phyloP scores from a whole-genome alignment of 1,140 invertebrate genomes.

The Propsilocerus akamusi region DNA sequence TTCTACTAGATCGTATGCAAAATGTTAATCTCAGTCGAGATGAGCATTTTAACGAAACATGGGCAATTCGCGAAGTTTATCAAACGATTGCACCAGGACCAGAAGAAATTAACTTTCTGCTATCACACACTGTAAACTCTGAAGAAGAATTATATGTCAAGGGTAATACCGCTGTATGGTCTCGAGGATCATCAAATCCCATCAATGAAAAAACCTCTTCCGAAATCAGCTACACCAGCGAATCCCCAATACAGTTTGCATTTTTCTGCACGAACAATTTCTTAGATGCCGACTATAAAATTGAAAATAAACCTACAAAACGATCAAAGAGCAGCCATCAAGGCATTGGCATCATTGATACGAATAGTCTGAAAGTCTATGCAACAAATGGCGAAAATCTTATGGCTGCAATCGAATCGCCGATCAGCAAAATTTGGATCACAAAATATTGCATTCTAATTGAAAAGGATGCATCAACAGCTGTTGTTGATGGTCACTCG shows the following conservation, averaged over 20 bases:
- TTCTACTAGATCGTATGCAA: slow-evolving; percentile 46
- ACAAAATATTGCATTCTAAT: slow-evolving; percentile 60
- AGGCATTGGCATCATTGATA: slow-evolving; percentile 56
- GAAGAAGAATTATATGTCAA: slow-evolving; percentile 85
- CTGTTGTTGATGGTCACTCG: slow-evolving; percentile 15
- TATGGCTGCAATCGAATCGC: slow-evolving; percentile 63
- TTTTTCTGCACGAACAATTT: slow-evolving; percentile 37
- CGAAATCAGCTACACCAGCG: slow-evolving; percentile 52
- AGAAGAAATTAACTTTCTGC: slow-evolving; percentile 12
- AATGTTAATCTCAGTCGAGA: slow-evolving; percentile 49
- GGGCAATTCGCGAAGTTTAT: slow-evolving; percentile 38
- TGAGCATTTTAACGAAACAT: slow-evolving; percentile 38
- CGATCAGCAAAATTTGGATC: slow-evolving; percentile 56
- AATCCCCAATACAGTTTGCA: slow-evolving; percentile 62
- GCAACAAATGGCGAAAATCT: slow-evolving; percentile 66
- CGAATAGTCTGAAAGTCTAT: slow-evolving; percentile 57
- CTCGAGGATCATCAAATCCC: no score
- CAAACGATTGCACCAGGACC: slow-evolving; percentile 12
- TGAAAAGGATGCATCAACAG: slow-evolving; percentile 35
- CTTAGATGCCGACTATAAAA: slow-evolving; percentile 2
- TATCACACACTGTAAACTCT: slow-evolving; percentile 14
- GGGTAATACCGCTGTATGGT: slow-evolving; percentile 67
- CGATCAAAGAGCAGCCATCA: slow-evolving; percentile 10
- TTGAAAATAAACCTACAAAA: slow-evolving; percentile 12
- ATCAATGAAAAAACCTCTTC: slow-evolving; percentile 4